phyloP scores from a whole-genome alignment of 2,888 invertebrate species.

The Schizaphis graminum region DNA sequence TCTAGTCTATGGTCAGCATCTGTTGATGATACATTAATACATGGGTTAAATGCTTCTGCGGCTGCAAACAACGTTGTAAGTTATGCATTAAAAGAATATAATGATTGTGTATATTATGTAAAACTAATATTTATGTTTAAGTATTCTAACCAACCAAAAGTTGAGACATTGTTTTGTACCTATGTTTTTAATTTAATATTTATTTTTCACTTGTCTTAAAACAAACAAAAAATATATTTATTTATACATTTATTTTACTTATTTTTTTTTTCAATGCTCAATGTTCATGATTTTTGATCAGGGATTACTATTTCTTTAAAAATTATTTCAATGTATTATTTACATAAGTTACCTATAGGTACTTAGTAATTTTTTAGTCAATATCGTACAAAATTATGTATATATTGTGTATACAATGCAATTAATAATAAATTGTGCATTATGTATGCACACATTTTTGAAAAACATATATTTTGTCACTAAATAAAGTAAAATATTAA shows the following conservation, averaged over 20 bases:
- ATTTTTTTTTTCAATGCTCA: neutral
- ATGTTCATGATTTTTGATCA: neutral
- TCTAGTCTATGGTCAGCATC: constrained; percentile 69
- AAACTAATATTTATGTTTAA: too few species aligned
- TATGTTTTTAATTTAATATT: neutral
- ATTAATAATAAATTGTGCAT: neutral
- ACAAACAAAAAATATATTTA: neutral
- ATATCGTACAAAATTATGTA: neutral
- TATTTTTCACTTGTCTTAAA: neutral
- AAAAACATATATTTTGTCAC: neutral
- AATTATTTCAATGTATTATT: neutral
- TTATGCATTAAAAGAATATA: neutral
- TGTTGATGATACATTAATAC: constrained; percentile 70
- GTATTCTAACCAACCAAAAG: neutral
- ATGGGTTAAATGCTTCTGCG: constrained; percentile 69
- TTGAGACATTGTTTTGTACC: neutral
- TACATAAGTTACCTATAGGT: neutral
- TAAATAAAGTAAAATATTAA: neutral
- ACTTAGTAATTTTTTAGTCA: neutral
- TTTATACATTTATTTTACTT: neutral
- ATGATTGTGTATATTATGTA: neutral
- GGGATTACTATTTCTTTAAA: neutral
- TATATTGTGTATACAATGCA: neutral
- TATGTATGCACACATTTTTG: neutral
- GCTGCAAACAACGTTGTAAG: constrained; percentile 70